A percentile compares a stretch with the other conserved stretches of the same genome.
These are phyloP conservation scores for Mactra quadrangularis DNA, from an alignment of 1,140 invertebrate species.

Conservation along the genomic window DNA sequence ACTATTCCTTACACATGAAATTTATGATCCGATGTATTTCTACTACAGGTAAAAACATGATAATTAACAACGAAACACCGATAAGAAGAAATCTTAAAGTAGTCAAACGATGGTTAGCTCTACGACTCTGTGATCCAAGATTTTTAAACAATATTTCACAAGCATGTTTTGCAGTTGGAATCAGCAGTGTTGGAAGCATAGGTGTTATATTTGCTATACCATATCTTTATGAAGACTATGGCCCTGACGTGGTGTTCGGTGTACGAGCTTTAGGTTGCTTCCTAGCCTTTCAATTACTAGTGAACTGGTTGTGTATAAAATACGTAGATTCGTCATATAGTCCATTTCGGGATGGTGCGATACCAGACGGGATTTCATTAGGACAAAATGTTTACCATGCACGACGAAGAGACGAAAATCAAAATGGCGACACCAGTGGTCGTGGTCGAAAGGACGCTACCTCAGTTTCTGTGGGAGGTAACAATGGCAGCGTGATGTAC, in stretches of 20 bases:
- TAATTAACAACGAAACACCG: too few species aligned
- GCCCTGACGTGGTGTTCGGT: neutral
- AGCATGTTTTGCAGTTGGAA: neutral
- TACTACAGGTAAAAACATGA: too few species aligned
- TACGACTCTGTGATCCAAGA: neutral
- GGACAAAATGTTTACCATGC: constrained; percentile 19
- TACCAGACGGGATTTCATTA: neutral
- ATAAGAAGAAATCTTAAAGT: too few species aligned
- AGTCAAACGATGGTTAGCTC: too few species aligned
- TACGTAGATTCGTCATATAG: constrained; percentile 64
- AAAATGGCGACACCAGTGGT: neutral
- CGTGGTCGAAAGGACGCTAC: constrained; percentile 8
- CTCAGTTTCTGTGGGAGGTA: neutral
- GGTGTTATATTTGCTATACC: constrained; percentile 29
- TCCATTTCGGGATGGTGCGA: constrained; percentile 50
- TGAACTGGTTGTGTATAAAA: constrained; percentile 71
- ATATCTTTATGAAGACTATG: constrained; percentile 11
- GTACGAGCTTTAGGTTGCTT: constrained; percentile 50
- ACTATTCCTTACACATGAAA: too few species aligned
- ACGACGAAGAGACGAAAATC: neutral
- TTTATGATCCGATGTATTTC: too few species aligned
- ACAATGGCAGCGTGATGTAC: constrained; percentile 55
- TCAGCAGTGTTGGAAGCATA: constrained; percentile 2
- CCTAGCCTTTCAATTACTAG: constrained; percentile 62
- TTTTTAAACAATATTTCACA: constrained; percentile 35